These are phyloP conservation scores for Ichneumon xanthorius DNA, from an alignment of 2,888 invertebrate species.

Conservation along the genomic window DNA sequence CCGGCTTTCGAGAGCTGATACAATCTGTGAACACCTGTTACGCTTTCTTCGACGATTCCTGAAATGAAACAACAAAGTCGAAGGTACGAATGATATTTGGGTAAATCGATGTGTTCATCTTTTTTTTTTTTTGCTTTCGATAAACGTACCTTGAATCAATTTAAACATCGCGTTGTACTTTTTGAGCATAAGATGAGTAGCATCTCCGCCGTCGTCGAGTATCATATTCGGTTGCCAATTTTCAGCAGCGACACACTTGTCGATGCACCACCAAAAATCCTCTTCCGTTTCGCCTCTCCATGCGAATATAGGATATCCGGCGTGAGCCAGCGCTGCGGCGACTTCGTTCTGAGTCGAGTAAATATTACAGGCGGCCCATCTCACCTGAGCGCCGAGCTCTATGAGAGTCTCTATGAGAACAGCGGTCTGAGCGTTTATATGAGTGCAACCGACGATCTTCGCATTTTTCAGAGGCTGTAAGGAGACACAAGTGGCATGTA, in stretches of 20 bases:
- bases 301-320: slow-evolving; percentile 95
- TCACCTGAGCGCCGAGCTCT: slow-evolving; percentile 95
- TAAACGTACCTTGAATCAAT: slow-evolving; percentile 91
- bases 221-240: slow-evolving; percentile 99
- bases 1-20: slow-evolving; percentile 98
- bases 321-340: slow-evolving; percentile 97
- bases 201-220: slow-evolving; percentile 98
- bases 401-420: slow-evolving; percentile 96
- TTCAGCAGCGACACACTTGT: slow-evolving; percentile 96
- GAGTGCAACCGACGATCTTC: slow-evolving; percentile 98
- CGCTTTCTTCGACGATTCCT: slow-evolving; percentile 99
- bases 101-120: background rate
- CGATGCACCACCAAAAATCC: slow-evolving; percentile 99
- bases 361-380: slow-evolving; percentile 99
- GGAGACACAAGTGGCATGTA: background rate
- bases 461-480: slow-evolving; percentile 94
- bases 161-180: slow-evolving; percentile 97
- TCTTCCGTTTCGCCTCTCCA: slow-evolving; percentile 99
- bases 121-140: background rate
- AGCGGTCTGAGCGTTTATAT: slow-evolving; percentile 99
- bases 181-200: slow-evolving; percentile 97
- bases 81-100: slow-evolving; percentile 26
- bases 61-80: slow-evolving; percentile 55
- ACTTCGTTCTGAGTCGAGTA: slow-evolving; percentile 99
- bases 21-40: slow-evolving; percentile 98